These are phyloP conservation scores for Thripadectes ignobilis DNA, from an alignment of 2,797 vertebrate genomes.

Conservation along the genomic window DNA sequence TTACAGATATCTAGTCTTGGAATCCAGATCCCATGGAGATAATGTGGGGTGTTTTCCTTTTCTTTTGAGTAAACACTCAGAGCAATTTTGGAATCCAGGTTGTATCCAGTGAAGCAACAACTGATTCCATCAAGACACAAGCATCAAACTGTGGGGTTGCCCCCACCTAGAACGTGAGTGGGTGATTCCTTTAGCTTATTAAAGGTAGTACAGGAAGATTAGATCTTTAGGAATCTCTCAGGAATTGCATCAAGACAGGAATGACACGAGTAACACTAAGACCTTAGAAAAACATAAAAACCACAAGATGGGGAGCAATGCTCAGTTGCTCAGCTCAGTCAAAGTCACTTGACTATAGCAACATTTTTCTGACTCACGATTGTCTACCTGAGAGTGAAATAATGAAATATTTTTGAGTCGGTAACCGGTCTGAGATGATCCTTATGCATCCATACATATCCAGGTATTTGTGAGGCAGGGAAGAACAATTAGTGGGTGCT, in stretches of 20 bases:
- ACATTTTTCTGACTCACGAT: background rate
- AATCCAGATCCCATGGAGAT: background rate
- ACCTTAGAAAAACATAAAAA: background rate
- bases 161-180: background rate
- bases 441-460: background rate
- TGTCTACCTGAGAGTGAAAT: background rate
- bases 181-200: background rate
- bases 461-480: background rate
- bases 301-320: rapidly evolving
- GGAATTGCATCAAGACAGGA: rapidly evolving
- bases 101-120: background rate
- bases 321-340: background rate
- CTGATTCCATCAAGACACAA: background rate
- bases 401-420: background rate
- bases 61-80: background rate
- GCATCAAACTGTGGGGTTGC: background rate
- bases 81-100: background rate
- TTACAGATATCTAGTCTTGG: background rate
- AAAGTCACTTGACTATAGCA: background rate
- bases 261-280: background rate
- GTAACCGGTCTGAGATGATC: background rate
- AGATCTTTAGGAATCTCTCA: background rate
- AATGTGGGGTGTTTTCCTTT: background rate
- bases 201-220: background rate
- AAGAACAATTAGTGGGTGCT: background rate